These are phyloP conservation scores for Himalopsyche anomala DNA, from an alignment of 2,888 invertebrate genomes.

Conservation along the genomic window DNA sequence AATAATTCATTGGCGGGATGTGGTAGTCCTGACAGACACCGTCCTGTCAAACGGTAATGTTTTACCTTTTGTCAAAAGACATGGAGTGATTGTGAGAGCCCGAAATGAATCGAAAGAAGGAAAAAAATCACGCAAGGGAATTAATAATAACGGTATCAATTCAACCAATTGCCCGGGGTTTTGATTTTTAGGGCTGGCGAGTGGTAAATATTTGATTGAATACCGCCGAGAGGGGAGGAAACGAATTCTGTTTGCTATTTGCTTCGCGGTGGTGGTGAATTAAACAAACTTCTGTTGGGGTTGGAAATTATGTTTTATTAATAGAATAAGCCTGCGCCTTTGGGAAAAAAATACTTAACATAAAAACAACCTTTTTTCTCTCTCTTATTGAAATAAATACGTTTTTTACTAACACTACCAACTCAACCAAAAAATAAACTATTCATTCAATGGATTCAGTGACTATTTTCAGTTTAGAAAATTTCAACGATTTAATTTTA, in stretches of 20 bases:
- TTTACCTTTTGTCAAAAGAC: conserved; percentile 40
- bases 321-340: neutral
- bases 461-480: no score
- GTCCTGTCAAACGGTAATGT: conserved; percentile 8
- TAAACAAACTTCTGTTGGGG: neutral
- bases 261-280: conserved; percentile 5
- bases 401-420: no score
- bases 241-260: conserved; percentile 31
- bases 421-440: no score
- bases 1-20: conserved; percentile 43
- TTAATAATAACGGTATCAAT: conserved; percentile 41
- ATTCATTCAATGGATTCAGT: no score
- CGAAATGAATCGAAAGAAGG: conserved; percentile 3
- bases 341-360: no score
- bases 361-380: no score
- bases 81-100: conserved; percentile 6
- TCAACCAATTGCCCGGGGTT: conserved; percentile 23
- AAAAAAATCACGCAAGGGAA: conserved; percentile 24
- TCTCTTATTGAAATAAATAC: no score
- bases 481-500: no score
- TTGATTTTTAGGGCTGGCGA: conserved; percentile 5
- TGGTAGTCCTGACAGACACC: conserved; percentile 16
- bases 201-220: conserved; percentile 40
- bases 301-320: conserved; percentile 27
- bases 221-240: neutral